Evolutionary conservation across 2,113 vertebrate species (phyloP), one percentile per base, ranked within the genome.

Genomic region (Phycodurus eques): DNA sequence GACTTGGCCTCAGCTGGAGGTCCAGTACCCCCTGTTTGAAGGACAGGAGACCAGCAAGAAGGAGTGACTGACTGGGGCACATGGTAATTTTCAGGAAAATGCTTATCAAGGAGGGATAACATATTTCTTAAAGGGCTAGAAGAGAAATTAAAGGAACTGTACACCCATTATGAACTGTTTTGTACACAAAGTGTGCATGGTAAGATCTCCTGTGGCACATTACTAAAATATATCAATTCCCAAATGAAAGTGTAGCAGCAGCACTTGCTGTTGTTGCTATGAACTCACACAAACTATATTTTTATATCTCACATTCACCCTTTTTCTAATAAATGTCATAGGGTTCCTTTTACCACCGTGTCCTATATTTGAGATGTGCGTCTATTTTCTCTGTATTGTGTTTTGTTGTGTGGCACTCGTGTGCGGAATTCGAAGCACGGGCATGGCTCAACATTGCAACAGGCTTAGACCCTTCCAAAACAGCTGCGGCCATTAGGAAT

Each of bases 31-130:
- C 15, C 85, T 95, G 35, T 98, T 98, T 79, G 96, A 95, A 91
- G 96, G 96, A 74, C 96, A 98, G 85, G 96, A 97, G 85, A 97
- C 96, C 67, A 89, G 93, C 81, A 98, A 95, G 93, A 98, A 95
- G 85, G 96, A 96, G 42, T 80, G 68, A 74, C 62, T 39, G 35
- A 39, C 6, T 27, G 27, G 27, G 12, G 14, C 2, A 12, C 31
- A 27, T 3, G 13, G 33, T 62, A 35, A 33, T 20, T 31, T 27
- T 31, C 57, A 27, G 12, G 49, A 39, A 39, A 39, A 53, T 22
- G 59, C 8, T 61, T 31, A n/a, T 61, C 22, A 63, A 6, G 42
- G 42, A 66, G n/a, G 27, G 42, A 8, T 35, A 31, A 60, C 14
- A 8, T 5, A 33, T 61, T 2, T 7, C 35, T 1, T 35, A 46